Base-by-base conservation (phyloP, 2,888 invertebrate genomes). In the Eupithecia dodoneata region DNA sequence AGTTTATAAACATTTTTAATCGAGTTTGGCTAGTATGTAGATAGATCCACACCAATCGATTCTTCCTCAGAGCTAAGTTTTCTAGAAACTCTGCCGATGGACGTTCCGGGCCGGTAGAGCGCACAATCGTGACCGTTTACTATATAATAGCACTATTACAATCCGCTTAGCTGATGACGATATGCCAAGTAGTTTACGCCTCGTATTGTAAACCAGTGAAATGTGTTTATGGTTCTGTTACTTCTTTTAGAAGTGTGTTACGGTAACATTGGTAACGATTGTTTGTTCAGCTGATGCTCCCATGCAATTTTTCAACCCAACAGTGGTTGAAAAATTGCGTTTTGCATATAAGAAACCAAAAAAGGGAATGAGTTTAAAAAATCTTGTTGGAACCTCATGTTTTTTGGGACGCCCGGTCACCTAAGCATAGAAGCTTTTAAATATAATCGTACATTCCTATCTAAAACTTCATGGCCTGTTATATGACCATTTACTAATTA, bases 71-170 rank as follows among this genome's bases (percentile, higher is more conserved):
- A 47, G 45, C 45, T 45, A 45, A 13, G 87, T 93, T 94, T 87
- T 95, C 96, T 85, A 96, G 93, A 91, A 94, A 95, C 84, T 95
- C 95, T n/a, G 95, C 95, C 65, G 95, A 95, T n/a, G 95, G 95
- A 89, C 95, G 85, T 76, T 77, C 75, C 81, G 75, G 87, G 86
- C 86, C 79, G 63, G 77, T 63, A 85, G 81, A 78, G 76, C 77
- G 77, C 72, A 63, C 72, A 55, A 77, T 73, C 79, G 80, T 80
- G 78, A 73, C 80, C 76, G 79, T 71, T 76, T 77, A 79, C 72
- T 76, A 76, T 80, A 75, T 75, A 79, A 81, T 73, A 70, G 75
- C 75, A 65, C 79, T n/a, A 78, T 77, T 77, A 77, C 72, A 78
- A 76, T 76, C 73, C 75, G 77, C 81, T 79, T 79, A 79, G 76